Percentiles rank a stretch among this genome's conserved stretches.
Conservation (phyloP, 2,797 vertebrate genomes). For the Benthosema pterotum region DNA sequence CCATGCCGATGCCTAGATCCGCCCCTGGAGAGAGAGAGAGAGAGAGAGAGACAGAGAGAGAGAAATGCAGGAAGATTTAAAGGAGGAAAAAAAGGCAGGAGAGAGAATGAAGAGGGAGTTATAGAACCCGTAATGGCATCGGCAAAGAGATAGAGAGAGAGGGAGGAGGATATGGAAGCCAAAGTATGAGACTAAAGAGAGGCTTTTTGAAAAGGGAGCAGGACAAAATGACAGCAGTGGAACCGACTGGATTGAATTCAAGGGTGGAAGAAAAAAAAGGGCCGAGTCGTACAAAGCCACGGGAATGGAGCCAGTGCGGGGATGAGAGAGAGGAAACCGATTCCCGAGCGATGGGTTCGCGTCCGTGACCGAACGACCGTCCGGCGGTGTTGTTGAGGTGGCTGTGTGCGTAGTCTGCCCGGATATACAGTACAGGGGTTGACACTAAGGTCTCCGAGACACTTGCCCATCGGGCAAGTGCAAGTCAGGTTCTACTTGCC, state of each 20-base stretch:
- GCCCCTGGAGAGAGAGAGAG: slow-evolving; percentile 12
- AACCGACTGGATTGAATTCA: not conserved
- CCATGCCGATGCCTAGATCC: too few relatives aligned
- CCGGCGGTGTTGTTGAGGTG: too few relatives aligned
- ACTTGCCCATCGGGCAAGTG: too few relatives aligned
- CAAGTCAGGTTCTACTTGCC: too few relatives aligned
- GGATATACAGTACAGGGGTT: too few relatives aligned
- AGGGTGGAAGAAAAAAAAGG: not conserved
- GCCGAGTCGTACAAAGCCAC: not conserved
- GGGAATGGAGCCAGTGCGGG: too few relatives aligned
- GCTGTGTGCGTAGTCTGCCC: too few relatives aligned
- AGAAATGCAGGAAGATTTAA: slow-evolving; percentile 9
- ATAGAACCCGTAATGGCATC: not conserved
- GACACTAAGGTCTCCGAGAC: too few relatives aligned
- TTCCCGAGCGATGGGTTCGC: too few relatives aligned
- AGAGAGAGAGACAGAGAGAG: slow-evolving; percentile 27
- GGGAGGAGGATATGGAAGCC: slow-evolving; percentile 32
- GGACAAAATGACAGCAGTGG: not conserved
- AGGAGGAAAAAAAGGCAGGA: not conserved
- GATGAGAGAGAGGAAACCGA: too few relatives aligned
- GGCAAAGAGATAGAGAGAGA: slow-evolving; percentile 23
- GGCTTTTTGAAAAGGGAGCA: not conserved
- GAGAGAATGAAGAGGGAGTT: slow-evolving; percentile 8
- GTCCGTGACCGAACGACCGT: too few relatives aligned
- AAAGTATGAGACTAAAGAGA: slow-evolving; percentile 17